Evolutionary conservation across 2,113 vertebrate genomes (phyloP), one percentile per base, ranked within the genome.

Genomic region (Ceratotherium simum): DNA sequence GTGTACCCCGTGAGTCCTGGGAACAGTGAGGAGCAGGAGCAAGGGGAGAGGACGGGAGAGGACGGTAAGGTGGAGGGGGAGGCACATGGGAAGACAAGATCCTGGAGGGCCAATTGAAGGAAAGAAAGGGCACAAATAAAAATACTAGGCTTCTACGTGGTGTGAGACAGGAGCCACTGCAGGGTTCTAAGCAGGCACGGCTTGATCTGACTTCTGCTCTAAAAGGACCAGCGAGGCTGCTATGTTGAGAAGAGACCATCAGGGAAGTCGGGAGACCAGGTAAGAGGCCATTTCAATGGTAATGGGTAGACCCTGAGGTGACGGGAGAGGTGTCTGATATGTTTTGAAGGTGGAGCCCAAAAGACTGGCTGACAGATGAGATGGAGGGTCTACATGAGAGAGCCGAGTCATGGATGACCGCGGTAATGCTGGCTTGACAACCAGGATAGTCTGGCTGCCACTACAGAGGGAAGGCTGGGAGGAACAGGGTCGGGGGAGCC

Each of bases 131-230:
- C 54, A 33, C 29, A 0, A 33, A 31, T 11, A 8, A 42, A 65
- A 56, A 25, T 29, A 8, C 13, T 13, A 6, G 60, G 39, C 29
- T 33, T 33, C 60, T 65, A 0, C 10, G 1, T 62, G 60, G 39
- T 46, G 39, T 13, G 27, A 64, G 39, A 33, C 1, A 2, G n/a
- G n/a, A 58, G 67, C 27, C 27, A 0, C 17, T 0, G 27, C 10
- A 4, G 39, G 65, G 51, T 21, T 42, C 4, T 5, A 14, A 13
- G 29, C 39, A n/a, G 51, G 10, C 42, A 6, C 0, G 17, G 42
- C 58, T 6, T 17, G 11, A 13, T 11, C 11, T 20, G 23, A n/a
- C 42, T 36, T 90, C 6, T 8, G 17, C 42, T 64, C 42, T 5
- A 4, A 64, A 21, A 13, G 58, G 31, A 36, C 23, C 8, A 1